These are phyloP conservation scores for Cantharis lateralis DNA, from an alignment of 2,888 invertebrate genomes.

Conservation along the genomic window DNA sequence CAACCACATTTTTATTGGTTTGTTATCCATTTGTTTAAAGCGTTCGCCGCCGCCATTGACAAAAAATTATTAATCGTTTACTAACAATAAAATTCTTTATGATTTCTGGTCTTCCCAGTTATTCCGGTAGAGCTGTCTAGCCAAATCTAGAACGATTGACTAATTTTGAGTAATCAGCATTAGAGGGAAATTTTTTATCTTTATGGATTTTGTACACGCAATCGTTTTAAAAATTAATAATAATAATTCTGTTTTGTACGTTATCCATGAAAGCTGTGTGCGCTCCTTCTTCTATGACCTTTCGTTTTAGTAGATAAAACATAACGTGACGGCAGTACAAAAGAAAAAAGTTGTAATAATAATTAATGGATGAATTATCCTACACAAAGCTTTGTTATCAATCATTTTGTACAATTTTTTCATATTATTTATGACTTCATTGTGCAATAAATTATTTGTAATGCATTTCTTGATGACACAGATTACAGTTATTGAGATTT, in stretches of 20 bases:
- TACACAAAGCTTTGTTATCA: constrained; percentile 14
- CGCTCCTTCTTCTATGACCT: not conserved
- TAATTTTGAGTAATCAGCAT: not conserved
- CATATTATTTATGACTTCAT: constrained; percentile 10
- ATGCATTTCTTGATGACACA: not conserved
- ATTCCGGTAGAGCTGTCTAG: not conserved
- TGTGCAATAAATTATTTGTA: constrained; percentile 17
- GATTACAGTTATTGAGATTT: not conserved
- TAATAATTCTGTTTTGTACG: not conserved
- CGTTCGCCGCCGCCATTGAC: not conserved
- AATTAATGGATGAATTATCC: constrained; percentile 19
- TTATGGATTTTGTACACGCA: constrained; percentile 16
- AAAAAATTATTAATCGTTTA: not conserved
- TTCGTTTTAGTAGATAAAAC: not conserved
- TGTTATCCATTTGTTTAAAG: not conserved
- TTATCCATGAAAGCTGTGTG: not conserved
- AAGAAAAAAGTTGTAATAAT: constrained; percentile 3
- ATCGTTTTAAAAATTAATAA: constrained; percentile 19
- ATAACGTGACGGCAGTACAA: not conserved
- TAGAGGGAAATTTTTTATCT: constrained; percentile 9
- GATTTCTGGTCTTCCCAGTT: not conserved
- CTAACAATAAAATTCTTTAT: not conserved
- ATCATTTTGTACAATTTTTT: constrained; percentile 12
- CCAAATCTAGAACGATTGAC: not conserved
- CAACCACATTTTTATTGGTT: not conserved